phyloP scores from a whole-genome alignment of 64 coral and sea anemone species.

The Stichodactyla mertensii region DNA sequence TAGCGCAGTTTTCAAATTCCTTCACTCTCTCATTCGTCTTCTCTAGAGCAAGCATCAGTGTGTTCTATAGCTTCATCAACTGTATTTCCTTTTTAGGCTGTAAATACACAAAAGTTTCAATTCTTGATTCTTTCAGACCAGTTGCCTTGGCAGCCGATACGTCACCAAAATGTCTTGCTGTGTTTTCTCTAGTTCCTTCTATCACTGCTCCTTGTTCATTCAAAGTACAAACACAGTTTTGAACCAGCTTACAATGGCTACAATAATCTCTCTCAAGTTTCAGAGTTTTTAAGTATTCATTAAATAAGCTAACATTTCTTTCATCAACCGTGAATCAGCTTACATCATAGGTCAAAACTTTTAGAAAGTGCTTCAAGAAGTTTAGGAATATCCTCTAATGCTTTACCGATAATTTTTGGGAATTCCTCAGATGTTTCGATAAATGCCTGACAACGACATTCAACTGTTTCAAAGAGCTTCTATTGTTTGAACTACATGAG shows the following conservation, averaged over 20 bases:
- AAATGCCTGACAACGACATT: background rate
- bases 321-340: background rate
- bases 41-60: background rate
- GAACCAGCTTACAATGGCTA: background rate
- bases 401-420: background rate
- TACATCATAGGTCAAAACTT: background rate
- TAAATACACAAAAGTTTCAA: background rate
- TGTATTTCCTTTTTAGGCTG: background rate
- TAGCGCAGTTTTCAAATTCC: background rate
- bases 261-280: background rate
- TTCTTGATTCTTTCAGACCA: background rate
- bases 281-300: background rate
- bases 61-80: background rate
- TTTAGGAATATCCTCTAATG: background rate
- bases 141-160: conserved; percentile 6
- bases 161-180: background rate
- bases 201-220: background rate
- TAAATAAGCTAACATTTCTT: background rate
- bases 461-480: background rate
- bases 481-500: background rate
- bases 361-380: background rate
- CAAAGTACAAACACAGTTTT: background rate
- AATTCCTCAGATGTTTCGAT: background rate
- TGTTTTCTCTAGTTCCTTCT: background rate
- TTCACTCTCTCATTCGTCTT: background rate